phyloP scores from a whole-genome alignment of 2,797 vertebrate genomes.

The Pipistrellus pygmaeus region DNA sequence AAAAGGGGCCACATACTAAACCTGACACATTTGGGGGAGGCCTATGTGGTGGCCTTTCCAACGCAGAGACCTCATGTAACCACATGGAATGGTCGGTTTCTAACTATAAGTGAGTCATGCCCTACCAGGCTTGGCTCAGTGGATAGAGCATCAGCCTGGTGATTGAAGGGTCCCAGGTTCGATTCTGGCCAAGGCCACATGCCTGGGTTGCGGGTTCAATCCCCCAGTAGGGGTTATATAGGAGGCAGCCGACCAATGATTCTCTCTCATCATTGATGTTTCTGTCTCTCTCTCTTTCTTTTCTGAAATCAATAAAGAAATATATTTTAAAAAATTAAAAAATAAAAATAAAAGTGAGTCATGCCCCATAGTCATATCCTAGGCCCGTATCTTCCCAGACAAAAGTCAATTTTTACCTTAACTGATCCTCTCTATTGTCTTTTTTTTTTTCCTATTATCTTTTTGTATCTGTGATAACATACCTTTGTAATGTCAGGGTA shows the following conservation, averaged over 20 bases:
- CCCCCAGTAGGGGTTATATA: too few species aligned
- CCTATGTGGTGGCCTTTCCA: not conserved
- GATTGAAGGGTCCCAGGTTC: too few species aligned
- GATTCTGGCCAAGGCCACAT: too few species aligned
- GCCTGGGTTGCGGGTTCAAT: too few species aligned
- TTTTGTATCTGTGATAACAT: not conserved
- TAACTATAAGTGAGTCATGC: not conserved
- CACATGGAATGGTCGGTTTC: not conserved
- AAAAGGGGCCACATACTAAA: not conserved
- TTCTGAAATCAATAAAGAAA: too few species aligned
- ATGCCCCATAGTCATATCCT: not conserved
- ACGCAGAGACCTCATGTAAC: not conserved
- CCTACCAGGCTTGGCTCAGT: too few species aligned
- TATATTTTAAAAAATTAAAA: too few species aligned
- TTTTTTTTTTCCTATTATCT: not conserved
- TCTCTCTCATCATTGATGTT: too few species aligned
- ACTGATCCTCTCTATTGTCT: not conserved
- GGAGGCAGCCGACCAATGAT: too few species aligned
- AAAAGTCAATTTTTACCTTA: not conserved
- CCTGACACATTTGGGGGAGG: not conserved
- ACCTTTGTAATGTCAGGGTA: not conserved
- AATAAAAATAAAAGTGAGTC: not conserved
- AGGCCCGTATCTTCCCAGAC: not conserved
- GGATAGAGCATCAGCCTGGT: too few species aligned
- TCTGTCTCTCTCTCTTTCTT: too few species aligned